Evolutionary conservation across 2,888 invertebrate genomes (phyloP).

Genomic region (Aleiodes leptofemur): DNA sequence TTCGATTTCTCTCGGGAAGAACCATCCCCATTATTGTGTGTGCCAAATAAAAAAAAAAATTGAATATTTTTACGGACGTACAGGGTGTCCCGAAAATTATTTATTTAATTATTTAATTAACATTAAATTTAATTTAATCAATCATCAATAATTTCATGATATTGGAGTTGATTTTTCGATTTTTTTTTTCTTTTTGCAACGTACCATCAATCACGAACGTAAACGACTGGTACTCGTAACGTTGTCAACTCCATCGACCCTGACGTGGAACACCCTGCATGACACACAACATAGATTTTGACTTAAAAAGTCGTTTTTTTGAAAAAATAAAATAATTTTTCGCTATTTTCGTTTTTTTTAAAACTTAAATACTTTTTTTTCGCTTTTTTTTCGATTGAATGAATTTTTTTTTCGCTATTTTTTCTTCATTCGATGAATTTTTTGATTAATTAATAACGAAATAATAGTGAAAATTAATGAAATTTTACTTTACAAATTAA

Average conservation of each 20-base stretch:
- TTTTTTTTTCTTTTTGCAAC: constrained; percentile 44
- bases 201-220: constrained; percentile 51
- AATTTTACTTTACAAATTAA: constrained; percentile 13
- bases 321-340: no score
- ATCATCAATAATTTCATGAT: neutral
- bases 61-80: constrained; percentile 54
- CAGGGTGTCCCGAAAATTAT: constrained; percentile 62
- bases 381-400: no score
- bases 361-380: no score
- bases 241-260: constrained; percentile 54
- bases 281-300: constrained; percentile 50
- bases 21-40: constrained; percentile 29
- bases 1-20: constrained; percentile 25
- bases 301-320: constrained; percentile 35
- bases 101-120: neutral
- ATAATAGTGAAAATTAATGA: neutral
- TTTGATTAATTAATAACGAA: neutral
- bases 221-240: constrained; percentile 52
- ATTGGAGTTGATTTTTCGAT: neutral
- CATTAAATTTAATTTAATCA: neutral
- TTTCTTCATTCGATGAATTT: neutral
- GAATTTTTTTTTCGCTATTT: constrained; percentile 24
- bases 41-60: constrained; percentile 6
- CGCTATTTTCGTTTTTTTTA: no score
- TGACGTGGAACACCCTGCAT: constrained; percentile 67